phyloP scores from a whole-genome alignment of 2,888 invertebrate genomes.

The Leptopilina syphax region DNA sequence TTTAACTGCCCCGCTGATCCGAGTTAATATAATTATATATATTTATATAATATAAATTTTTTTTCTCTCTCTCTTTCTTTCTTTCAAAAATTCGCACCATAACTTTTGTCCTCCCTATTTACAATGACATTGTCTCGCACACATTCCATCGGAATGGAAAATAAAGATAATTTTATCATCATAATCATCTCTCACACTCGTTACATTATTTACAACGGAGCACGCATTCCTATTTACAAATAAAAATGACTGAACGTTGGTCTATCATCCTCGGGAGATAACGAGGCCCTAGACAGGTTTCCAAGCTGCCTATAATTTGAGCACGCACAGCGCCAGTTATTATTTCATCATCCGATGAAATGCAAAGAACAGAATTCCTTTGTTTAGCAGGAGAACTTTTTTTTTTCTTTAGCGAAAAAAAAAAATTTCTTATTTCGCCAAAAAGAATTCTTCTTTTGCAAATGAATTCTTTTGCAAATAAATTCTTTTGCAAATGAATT shows the following conservation, averaged over 20 bases:
- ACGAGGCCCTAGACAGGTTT: conserved; percentile 29
- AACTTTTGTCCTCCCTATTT: conserved; percentile 32
- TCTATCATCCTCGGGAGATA: background rate
- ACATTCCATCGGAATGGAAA: conserved; percentile 38
- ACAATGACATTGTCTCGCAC: conserved; percentile 30
- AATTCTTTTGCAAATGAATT: too few species aligned
- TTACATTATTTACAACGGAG: conserved; percentile 47
- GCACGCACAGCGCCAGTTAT: conserved; percentile 1
- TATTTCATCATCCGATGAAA: background rate
- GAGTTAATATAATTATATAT: background rate
- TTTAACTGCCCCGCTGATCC: conserved; percentile 49
- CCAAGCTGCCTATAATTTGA: conserved; percentile 29
- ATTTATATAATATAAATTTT: background rate
- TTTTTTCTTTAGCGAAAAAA: too few species aligned
- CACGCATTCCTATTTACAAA: conserved; percentile 47
- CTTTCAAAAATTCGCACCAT: conserved; percentile 2
- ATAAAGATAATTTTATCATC: background rate
- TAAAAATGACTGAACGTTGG: conserved; percentile 28
- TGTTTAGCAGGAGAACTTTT: too few species aligned
- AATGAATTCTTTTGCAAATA: too few species aligned
- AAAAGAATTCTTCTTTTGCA: too few species aligned
- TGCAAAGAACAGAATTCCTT: background rate
- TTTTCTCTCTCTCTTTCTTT: too few species aligned
- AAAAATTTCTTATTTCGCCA: too few species aligned
- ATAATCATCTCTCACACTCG: conserved; percentile 32